Evolutionary conservation across 2,888 invertebrate species (phyloP).

Genomic region (Hartigia nigra): DNA sequence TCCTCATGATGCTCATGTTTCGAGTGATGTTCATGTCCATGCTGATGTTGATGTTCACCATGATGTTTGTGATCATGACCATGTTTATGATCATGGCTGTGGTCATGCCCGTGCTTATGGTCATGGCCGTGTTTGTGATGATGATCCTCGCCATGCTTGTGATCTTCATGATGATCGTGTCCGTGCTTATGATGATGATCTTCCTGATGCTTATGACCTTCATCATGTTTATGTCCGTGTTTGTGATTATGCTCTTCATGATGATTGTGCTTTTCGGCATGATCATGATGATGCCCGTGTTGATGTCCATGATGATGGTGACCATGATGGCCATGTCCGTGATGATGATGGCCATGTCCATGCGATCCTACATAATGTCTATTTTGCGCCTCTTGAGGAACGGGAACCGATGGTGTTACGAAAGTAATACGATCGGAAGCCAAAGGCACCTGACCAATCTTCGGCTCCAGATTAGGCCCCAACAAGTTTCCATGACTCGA

Average conservation of each 20-base stretch:
- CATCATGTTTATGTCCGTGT: slow-evolving; percentile 37
- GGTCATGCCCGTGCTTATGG: slow-evolving; percentile 41
- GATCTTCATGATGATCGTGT: slow-evolving; percentile 44
- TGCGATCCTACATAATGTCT: background rate
- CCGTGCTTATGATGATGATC: slow-evolving; percentile 37
- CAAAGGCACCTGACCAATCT: background rate
- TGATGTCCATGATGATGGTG: slow-evolving; percentile 32
- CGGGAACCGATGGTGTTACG: slow-evolving; percentile 18
- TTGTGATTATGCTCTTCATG: slow-evolving; percentile 31
- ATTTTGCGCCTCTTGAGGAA: background rate
- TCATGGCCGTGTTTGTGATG: slow-evolving; percentile 30
- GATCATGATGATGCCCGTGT: slow-evolving; percentile 33
- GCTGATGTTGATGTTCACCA: slow-evolving; percentile 48
- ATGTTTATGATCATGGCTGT: slow-evolving; percentile 43
- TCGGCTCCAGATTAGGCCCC: background rate
- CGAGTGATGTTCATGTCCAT: slow-evolving; percentile 50
- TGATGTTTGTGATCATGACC: slow-evolving; percentile 48
- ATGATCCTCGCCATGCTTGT: slow-evolving; percentile 29
- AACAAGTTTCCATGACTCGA: background rate
- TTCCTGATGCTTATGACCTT: slow-evolving; percentile 24
- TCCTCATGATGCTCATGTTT: slow-evolving; percentile 51
- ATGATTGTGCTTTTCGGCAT: slow-evolving; percentile 29
- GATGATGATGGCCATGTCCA: slow-evolving; percentile 41
- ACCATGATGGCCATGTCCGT: slow-evolving; percentile 17
- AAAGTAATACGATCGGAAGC: slow-evolving; percentile 19